These are phyloP conservation scores for Dolichopus griseipennis DNA, from an alignment of 2,888 invertebrate species.

Conservation along the genomic window DNA sequence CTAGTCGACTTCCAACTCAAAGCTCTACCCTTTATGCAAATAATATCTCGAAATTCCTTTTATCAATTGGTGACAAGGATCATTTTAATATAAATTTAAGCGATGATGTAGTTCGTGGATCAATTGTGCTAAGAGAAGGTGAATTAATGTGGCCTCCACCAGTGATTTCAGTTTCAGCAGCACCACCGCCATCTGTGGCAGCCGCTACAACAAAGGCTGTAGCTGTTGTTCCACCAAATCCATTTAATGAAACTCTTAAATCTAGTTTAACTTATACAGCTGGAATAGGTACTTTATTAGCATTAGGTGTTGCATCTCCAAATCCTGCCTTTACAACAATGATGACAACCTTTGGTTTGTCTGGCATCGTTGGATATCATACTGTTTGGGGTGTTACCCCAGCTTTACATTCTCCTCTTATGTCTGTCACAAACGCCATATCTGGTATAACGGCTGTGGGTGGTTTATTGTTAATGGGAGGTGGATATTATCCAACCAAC, in stretches of 20 bases:
- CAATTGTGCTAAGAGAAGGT: conserved; percentile 68
- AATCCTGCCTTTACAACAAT: conserved; percentile 78
- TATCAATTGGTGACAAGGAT: conserved; percentile 53
- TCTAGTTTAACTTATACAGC: conserved; percentile 59
- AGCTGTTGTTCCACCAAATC: conserved; percentile 48
- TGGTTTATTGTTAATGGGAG: conserved; percentile 77
- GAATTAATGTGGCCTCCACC: conserved; percentile 74
- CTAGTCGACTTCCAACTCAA: conserved; percentile 76
- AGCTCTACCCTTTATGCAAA: conserved; percentile 83
- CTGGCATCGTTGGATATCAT: conserved; percentile 57
- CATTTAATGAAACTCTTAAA: conserved; percentile 61
- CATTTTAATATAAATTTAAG: conserved; percentile 70
- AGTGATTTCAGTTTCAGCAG: conserved; percentile 50
- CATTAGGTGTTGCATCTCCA: conserved; percentile 66
- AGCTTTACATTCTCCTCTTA: conserved; percentile 80
- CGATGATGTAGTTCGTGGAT: conserved; percentile 80
- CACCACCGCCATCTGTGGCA: conserved; percentile 35
- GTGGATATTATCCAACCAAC: conserved; percentile 65
- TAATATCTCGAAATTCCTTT: conserved; percentile 77
- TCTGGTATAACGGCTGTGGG: conserved; percentile 90
- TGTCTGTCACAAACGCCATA: conserved; percentile 89
- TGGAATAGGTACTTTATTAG: conserved; percentile 60
- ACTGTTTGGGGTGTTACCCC: conserved; percentile 75
- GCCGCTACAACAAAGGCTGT: conserved; percentile 43
- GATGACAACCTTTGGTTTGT: conserved; percentile 74